Conservation (phyloP, 2,888 invertebrate genomes). For the Timandra comae region DNA sequence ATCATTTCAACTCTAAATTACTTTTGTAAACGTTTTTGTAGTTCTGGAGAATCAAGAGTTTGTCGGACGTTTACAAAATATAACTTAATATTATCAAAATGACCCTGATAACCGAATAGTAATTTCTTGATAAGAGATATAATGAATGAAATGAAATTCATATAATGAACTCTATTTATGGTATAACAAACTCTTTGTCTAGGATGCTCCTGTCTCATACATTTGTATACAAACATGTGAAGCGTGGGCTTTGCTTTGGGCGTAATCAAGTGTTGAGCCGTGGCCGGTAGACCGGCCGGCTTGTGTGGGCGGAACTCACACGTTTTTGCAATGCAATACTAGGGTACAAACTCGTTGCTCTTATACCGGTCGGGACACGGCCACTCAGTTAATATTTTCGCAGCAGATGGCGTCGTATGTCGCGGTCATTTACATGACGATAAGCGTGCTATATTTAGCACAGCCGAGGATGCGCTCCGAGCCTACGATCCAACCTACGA, state of each 20-base stretch:
- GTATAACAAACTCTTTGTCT: too few relatives aligned
- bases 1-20: too few relatives aligned
- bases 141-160: too few relatives aligned
- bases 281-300: conserved; percentile 11
- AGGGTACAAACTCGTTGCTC: conserved; percentile 44
- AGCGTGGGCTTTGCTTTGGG: not conserved
- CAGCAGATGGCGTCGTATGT: conserved; percentile 66
- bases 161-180: too few relatives aligned
- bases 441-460: conserved; percentile 73
- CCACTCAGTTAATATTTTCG: conserved; percentile 60
- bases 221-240: not conserved
- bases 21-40: too few relatives aligned
- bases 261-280: not conserved
- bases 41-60: too few relatives aligned
- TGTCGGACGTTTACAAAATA: too few relatives aligned
- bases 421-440: conserved; percentile 74
- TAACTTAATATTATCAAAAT: too few relatives aligned
- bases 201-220: too few relatives aligned
- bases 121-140: too few relatives aligned
- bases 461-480: conserved; percentile 49
- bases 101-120: too few relatives aligned
- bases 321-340: conserved; percentile 51
- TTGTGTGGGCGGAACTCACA: conserved; percentile 55
- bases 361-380: conserved; percentile 45
- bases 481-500: too few relatives aligned